These are phyloP conservation scores for Serilophus lunatus DNA, from an alignment of 2,113 vertebrate species.

Conservation along the genomic window DNA sequence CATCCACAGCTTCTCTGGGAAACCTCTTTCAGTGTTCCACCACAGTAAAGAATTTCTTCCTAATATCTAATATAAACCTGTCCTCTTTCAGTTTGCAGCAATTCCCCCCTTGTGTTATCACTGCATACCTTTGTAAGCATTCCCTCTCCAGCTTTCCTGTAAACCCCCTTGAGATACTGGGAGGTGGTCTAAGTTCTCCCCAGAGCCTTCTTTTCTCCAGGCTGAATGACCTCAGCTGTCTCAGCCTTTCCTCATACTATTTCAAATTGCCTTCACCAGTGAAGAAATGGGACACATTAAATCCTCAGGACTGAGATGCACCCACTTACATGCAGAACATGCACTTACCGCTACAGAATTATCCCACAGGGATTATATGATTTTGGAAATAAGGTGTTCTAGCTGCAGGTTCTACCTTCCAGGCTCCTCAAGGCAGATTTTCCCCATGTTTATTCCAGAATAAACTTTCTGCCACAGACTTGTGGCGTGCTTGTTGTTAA, in stretches of 20 bases:
- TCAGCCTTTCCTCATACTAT: background rate
- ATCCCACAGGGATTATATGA: background rate
- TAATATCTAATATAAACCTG: background rate
- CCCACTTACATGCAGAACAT: background rate
- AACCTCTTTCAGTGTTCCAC: background rate
- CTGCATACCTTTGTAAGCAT: background rate
- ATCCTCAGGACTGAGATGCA: background rate
- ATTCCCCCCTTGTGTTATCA: background rate
- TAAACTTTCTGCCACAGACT: background rate
- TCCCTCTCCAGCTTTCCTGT: background rate
- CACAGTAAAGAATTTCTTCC: background rate
- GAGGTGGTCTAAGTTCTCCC: background rate
- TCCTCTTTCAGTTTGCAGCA: background rate
- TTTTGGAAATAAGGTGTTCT: background rate
- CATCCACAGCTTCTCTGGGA: background rate
- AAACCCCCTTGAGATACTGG: background rate
- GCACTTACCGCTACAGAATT: background rate
- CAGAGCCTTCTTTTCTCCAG: background rate
- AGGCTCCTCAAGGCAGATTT: background rate
- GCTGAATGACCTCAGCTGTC: background rate
- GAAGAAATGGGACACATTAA: background rate
- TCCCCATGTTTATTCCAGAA: background rate
- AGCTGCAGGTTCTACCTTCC: background rate
- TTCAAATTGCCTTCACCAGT: background rate
- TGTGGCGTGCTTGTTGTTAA: fast-evolving